Percentiles rank a stretch among this genome's conserved stretches.
Conservation (phyloP, 2,888 invertebrate genomes). For the Mesopsocus fuscifrons region DNA sequence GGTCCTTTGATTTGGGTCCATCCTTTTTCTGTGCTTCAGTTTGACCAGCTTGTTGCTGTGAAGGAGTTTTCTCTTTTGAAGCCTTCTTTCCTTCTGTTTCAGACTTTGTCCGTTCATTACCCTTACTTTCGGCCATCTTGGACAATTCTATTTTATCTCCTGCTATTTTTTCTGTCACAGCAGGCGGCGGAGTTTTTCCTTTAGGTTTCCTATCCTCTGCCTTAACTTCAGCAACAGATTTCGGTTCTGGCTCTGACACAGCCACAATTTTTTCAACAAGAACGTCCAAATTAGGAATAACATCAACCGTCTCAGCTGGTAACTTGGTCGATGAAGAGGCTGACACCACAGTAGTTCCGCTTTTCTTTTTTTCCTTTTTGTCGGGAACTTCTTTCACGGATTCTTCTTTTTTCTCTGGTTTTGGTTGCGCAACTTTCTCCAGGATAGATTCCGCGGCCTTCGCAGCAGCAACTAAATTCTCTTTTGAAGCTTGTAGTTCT, state of each 20-base stretch:
- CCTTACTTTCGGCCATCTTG: too few species aligned
- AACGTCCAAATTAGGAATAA: not conserved
- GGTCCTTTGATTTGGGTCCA: constrained; percentile 4
- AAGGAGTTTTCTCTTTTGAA: not conserved
- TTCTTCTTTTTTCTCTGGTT: constrained; percentile 3
- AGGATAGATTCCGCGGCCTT: constrained; percentile 3
- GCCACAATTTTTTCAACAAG: not conserved
- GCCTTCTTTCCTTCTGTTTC: too few species aligned
- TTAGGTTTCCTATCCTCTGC: not conserved
- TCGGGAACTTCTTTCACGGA: constrained; percentile 7
- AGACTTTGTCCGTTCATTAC: too few species aligned
- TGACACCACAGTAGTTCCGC: constrained; percentile 12
- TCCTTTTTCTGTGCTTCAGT: constrained; percentile 13
- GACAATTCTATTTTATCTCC: not conserved
- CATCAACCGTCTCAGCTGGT: constrained; percentile 3
- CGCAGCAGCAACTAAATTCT: not conserved
- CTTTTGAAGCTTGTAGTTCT: not conserved
- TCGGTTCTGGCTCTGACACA: too few species aligned
- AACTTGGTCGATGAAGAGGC: not conserved
- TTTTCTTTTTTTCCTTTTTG: constrained; percentile 15
- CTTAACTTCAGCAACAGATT: not conserved
- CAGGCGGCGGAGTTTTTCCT: not conserved
- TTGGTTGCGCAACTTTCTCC: constrained; percentile 7
- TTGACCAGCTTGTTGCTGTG: not conserved
- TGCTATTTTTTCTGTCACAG: not conserved